Base-by-base conservation (phyloP, 2,888 invertebrate genomes). In the Toxonevra muliebris region DNA sequence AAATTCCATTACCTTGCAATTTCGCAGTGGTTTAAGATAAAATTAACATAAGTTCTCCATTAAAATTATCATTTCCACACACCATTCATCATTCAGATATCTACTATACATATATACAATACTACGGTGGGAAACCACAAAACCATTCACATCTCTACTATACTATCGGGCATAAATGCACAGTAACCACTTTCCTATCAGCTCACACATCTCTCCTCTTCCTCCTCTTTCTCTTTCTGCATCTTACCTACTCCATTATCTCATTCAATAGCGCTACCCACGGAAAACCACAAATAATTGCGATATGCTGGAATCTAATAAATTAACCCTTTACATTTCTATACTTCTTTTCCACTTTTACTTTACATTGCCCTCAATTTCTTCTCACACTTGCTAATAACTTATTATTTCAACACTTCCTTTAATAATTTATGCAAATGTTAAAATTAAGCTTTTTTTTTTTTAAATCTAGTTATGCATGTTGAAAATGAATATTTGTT, bases 281-380 rank as follows among this genome's bases (percentile, higher is more conserved):
- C 65, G 59, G 65, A 65, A 65, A 54, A 58, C 52, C 50, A 20
- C 12, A 59, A 65, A 59, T 59, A 59, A 65, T 65, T 65, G 65
- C 30, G 30, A 30, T 30, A 59, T 59, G 65, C 50, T 59, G 59
- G 43, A 53, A 53, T 41, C 59, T 59, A 52, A 65, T 65, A 65
- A 43, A 65, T 65, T 65, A 58, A 65, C 59, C 59, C 65, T 65
- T 64, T 52, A 42, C 65, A 42, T 30, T 2, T 13, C 12, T 20
- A 30, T 4, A 8, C 40, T 63, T 54, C 55, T 55, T n/a, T n/a
- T n/a, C n/a, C n/a, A n/a, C n/a, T n/a, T n/a, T n/a, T n/a, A n/a
- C 15, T 45, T 30, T 48, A 2, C 8, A 15, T 48, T 12, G 48
- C 15, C 48, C 13, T 58, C n/a, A 0, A n/a, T n/a, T 20, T 41